Evolutionary conservation across 2,113 vertebrate species (phyloP).

Genomic region (Alaudala cheleensis): DNA sequence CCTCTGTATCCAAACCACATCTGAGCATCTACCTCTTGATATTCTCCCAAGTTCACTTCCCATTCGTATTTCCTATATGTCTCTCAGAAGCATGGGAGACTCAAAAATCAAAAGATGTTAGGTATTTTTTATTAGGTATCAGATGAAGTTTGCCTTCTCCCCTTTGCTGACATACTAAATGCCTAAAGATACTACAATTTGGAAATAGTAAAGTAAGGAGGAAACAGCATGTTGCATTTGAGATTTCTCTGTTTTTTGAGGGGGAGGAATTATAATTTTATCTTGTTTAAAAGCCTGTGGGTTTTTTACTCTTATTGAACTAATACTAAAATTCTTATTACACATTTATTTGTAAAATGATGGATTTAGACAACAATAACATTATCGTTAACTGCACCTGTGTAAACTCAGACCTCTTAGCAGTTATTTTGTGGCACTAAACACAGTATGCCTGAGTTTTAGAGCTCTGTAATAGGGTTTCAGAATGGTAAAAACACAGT

Average conservation of each 20-base stretch:
- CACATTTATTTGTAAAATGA: accelerated
- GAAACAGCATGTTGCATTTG: neutral
- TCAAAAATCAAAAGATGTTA: neutral
- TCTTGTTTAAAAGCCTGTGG: neutral
- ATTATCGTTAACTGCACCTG: neutral
- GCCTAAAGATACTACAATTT: neutral
- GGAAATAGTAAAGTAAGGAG: neutral
- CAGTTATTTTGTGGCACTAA: neutral
- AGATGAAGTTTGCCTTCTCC: neutral
- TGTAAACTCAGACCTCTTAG: neutral
- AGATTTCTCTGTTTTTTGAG: neutral
- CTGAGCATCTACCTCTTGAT: neutral
- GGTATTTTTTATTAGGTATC: neutral
- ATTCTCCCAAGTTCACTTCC: neutral
- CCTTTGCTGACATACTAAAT: neutral
- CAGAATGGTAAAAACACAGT: neutral
- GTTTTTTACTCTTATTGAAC: neutral
- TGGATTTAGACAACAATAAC: neutral
- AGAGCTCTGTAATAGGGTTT: neutral
- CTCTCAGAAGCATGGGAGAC: neutral
- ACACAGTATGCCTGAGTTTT: neutral
- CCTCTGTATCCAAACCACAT: neutral
- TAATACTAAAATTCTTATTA: neutral
- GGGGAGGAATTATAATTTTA: neutral
- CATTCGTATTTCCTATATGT: neutral